Conservation (phyloP, 2,113 vertebrate species). For the Phocoena phocoena region DNA sequence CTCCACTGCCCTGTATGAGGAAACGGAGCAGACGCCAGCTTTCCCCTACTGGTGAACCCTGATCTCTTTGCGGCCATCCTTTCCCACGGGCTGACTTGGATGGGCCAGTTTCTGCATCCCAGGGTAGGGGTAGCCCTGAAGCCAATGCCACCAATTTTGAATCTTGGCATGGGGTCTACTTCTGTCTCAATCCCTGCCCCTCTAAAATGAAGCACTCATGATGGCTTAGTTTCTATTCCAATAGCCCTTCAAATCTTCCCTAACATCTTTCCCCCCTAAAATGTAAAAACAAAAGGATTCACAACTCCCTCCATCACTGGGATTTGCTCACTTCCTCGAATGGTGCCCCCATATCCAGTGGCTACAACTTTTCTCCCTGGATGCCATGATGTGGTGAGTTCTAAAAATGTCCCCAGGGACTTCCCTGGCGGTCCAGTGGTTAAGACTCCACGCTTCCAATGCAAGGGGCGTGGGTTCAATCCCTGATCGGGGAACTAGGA, state of each 20-base stretch:
- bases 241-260: background rate
- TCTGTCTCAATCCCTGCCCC: background rate
- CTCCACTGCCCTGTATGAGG: conserved; percentile 13
- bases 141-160: background rate
- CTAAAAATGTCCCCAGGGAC: background rate
- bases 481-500: too few relatives aligned
- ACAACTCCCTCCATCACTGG: background rate
- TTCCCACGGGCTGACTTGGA: conserved; percentile 12
- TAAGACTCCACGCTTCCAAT: too few relatives aligned
- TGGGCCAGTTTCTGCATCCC: background rate
- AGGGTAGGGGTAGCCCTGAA: background rate
- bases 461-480: too few relatives aligned
- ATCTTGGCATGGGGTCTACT: background rate
- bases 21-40: conserved; percentile 48
- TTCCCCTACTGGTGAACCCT: conserved; percentile 20
- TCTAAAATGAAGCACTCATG: background rate
- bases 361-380: background rate
- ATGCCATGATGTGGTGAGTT: background rate
- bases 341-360: background rate
- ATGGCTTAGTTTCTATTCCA: background rate
- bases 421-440: too few relatives aligned
- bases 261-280: background rate
- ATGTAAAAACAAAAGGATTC: background rate
- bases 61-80: conserved; percentile 53
- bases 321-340: conserved; percentile 48